phyloP scores from a whole-genome alignment of 2,113 vertebrate species.

The Anarrhichthys ocellatus region DNA sequence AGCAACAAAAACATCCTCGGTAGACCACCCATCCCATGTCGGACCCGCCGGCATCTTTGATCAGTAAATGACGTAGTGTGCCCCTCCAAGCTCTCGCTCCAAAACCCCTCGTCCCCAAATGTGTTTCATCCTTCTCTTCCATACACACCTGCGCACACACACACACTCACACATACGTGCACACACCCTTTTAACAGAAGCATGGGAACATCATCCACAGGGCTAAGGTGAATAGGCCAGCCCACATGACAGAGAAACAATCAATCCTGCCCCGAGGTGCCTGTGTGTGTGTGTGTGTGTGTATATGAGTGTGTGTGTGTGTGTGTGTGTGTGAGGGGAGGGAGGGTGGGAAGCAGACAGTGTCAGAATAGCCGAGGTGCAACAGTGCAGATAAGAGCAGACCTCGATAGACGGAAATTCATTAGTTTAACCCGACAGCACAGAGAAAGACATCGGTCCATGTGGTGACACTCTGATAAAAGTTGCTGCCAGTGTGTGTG shows the following conservation, averaged over 20 bases:
- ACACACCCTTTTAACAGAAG: constrained; percentile 45
- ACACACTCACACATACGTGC: constrained; percentile 5
- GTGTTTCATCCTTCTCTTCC: not conserved
- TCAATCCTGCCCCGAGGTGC: constrained; percentile 48
- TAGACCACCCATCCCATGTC: constrained; percentile 48
- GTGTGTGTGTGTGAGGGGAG: not conserved
- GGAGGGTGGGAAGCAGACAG: constrained; percentile 26
- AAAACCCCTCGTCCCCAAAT: not conserved
- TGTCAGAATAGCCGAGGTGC: constrained; percentile 52
- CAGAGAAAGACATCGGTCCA: constrained; percentile 9
- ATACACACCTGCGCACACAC: not conserved
- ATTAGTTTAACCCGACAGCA: constrained; percentile 45
- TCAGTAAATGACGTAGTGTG: constrained; percentile 32
- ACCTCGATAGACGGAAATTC: constrained; percentile 39
- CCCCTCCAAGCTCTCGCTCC: not conserved
- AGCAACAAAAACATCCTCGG: constrained; percentile 29
- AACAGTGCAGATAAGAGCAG: constrained; percentile 44
- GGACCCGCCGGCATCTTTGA: constrained; percentile 51
- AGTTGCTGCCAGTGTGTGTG: constrained; percentile 15
- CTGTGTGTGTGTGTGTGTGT: not conserved
- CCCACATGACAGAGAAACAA: constrained; percentile 53
- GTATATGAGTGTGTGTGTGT: not conserved
- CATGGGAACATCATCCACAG: constrained; percentile 48
- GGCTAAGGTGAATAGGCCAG: constrained; percentile 39
- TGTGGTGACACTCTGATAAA: constrained; percentile 22